Base-by-base conservation (phyloP, 1,140 invertebrate species). In the Chrysopa pallens region DNA sequence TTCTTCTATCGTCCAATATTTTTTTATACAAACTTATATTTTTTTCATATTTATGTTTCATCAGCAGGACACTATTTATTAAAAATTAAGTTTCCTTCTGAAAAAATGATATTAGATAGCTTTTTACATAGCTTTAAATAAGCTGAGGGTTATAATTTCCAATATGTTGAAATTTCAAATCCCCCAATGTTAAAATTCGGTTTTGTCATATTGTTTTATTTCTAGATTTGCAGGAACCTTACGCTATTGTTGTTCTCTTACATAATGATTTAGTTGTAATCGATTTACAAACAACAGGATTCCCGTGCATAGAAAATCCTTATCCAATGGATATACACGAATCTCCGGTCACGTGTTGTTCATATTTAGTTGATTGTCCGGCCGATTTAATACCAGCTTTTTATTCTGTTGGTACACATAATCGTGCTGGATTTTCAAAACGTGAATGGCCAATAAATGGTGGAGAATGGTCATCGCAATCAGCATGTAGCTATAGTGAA, bases 311-410 rank as follows among this genome's bases (percentile, higher is more conserved):
- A 69, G 92, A 98, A 66, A 96, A 96, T 72, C 96, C 94, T 37
- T 97, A 98, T 71, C 87, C 94, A 36, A 97, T 98, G 91, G 93
- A 98, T 67, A 76, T 98, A 49, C 94, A 98, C 66, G 93, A 97
- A 67, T 93, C 89, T 42, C 84, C 91, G 29, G 91, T 98, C 43
- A 96, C 93, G 38, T 91, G 83, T 66, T 93, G 92, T 64, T 78
- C 80, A 42, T 98, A 98, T 70, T 80, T 95, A 55, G 90, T 91
- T 33, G 92, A 98, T 67, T 98, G 93, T 66, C 93, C 93, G 28
- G 84, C 85, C 40, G 94, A 98, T 68, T 72, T 99, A 52, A 94
- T 98, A 51, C 82, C 82, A 45, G 84, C 84, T 36, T 76, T 91
- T 53, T 89, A 88, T 62, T 81, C 80, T 8, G 77, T 61, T 3